Percentiles rank a stretch among this genome's conserved stretches.
phyloP scores from a whole-genome alignment of 2,113 vertebrate genomes.

The Hylia prasina region DNA sequence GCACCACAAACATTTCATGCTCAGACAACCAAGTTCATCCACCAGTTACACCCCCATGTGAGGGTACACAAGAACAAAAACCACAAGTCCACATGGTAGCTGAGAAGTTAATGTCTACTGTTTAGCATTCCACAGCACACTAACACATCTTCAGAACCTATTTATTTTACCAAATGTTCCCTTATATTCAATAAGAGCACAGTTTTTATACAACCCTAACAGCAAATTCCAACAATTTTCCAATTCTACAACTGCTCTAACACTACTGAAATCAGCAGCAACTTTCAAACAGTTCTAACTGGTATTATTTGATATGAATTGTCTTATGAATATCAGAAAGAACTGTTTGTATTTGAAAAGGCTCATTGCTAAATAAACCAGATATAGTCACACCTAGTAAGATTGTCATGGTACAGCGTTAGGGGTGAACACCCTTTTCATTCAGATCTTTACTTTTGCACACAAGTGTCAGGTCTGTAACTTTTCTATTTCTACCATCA shows the following conservation, averaged over 20 bases:
- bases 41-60: background rate
- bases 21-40: background rate
- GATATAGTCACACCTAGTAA: background rate
- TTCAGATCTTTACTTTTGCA: background rate
- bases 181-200: background rate
- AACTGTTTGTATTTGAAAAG: background rate
- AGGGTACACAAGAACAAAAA: background rate
- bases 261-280: background rate
- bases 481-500: slow-evolving; percentile 16
- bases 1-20: background rate
- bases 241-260: background rate
- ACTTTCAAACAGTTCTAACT: background rate
- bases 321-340: background rate
- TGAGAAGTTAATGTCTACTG: background rate
- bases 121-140: background rate
- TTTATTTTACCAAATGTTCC: background rate
- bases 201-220: background rate
- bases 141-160: background rate
- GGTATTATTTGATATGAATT: background rate
- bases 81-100: fast-evolving
- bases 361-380: background rate
- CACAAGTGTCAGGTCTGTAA: background rate
- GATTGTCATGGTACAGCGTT: background rate
- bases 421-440: background rate
- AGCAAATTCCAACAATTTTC: background rate